Conservation (phyloP, 2,888 invertebrate species). For the Electrophaes corylata region DNA sequence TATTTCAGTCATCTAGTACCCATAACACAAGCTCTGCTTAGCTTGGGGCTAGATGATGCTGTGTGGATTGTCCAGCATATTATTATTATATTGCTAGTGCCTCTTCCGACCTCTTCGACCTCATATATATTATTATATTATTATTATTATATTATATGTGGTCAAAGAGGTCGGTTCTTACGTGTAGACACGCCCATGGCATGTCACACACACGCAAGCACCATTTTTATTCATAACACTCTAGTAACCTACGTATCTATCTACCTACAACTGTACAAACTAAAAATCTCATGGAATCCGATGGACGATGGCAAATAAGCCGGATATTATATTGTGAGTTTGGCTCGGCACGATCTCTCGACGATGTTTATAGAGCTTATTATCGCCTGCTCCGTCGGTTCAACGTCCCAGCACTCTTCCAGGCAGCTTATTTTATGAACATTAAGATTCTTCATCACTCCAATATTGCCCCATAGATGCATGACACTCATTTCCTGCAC, state of each 20-base stretch:
- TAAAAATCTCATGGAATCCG: slow-evolving; percentile 64
- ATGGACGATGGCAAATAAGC: slow-evolving; percentile 71
- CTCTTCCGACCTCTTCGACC: too few species aligned
- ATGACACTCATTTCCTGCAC: too few species aligned
- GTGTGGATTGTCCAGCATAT: too few species aligned
- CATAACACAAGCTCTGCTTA: too few species aligned
- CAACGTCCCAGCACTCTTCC: slow-evolving; percentile 65
- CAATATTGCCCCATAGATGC: too few species aligned
- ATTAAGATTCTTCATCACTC: slow-evolving; percentile 18
- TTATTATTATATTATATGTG: too few species aligned
- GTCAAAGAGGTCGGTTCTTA: neutral
- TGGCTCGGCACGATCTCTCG: slow-evolving; percentile 70
- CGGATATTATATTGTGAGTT: slow-evolving; percentile 73
- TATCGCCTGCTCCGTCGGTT: slow-evolving; percentile 71
- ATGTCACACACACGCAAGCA: neutral
- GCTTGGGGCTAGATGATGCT: too few species aligned
- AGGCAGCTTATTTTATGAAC: slow-evolving; percentile 45
- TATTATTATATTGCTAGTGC: too few species aligned
- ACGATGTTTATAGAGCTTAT: slow-evolving; percentile 71
- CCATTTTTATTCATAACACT: too few species aligned
- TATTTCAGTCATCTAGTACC: too few species aligned
- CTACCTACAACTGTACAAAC: slow-evolving; percentile 49
- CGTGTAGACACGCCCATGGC: neutral
- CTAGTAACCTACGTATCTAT: slow-evolving; percentile 19
- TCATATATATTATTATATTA: too few species aligned